phyloP scores from a whole-genome alignment of 1,140 invertebrate genomes.

The Hycleus phaleratus region DNA sequence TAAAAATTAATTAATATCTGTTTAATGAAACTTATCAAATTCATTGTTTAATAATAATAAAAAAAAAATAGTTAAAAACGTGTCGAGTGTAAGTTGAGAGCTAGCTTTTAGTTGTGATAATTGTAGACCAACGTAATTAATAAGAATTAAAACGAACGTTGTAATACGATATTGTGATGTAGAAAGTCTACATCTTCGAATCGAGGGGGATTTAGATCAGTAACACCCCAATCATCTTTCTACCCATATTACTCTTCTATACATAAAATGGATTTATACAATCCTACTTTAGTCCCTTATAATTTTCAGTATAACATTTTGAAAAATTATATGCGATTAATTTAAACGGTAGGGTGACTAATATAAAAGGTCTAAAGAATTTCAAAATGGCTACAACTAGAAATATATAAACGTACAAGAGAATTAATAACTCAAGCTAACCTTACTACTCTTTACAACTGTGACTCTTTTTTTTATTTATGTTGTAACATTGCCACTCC shows the following conservation, averaged over 20 bases:
- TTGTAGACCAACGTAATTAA: slow-evolving; percentile 11
- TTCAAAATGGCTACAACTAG: slow-evolving; percentile 9
- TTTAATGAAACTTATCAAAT: no score
- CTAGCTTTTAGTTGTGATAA: not conserved
- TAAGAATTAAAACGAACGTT: slow-evolving; percentile 15
- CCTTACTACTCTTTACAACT: slow-evolving; percentile 6
- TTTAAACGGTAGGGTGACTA: slow-evolving; percentile 12
- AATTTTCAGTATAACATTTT: slow-evolving; percentile 1
- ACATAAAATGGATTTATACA: no score
- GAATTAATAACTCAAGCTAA: slow-evolving; percentile 13
- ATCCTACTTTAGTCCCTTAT: not conserved
- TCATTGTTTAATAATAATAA: no score
- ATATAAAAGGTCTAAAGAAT: slow-evolving; percentile 9
- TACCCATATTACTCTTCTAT: not conserved
- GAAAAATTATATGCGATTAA: slow-evolving; percentile 16
- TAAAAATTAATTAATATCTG: no score
- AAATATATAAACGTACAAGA: slow-evolving; percentile 11
- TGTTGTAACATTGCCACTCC: slow-evolving; percentile 8
- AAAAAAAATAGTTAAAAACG: no score
- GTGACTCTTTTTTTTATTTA: slow-evolving; percentile 6
- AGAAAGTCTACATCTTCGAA: slow-evolving; percentile 2
- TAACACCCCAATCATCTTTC: slow-evolving; percentile 1
- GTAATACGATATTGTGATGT: slow-evolving; percentile 13
- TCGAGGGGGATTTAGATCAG: slow-evolving; percentile 7
- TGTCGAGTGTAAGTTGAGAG: no score